These are phyloP conservation scores for Amphipyra tragopoginis DNA, from an alignment of 2,888 invertebrate species.

Conservation along the genomic window DNA sequence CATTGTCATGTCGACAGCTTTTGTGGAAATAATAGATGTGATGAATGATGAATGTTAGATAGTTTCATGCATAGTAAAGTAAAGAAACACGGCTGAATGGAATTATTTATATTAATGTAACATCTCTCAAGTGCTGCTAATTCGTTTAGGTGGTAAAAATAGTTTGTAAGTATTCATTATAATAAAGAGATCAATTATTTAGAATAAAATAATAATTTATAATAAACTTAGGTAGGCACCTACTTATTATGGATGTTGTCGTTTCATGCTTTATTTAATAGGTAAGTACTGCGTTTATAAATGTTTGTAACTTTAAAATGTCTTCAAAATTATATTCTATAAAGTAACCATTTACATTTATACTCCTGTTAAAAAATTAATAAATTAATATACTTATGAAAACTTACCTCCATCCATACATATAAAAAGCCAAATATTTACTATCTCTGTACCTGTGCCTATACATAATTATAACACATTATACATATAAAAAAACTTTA, in stretches of 20 bases:
- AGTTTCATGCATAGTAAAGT: too few species aligned
- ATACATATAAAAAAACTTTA: too few species aligned
- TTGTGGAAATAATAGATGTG: too few species aligned
- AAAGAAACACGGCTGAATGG: too few species aligned
- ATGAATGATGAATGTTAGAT: too few species aligned
- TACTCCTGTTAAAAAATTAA: slow-evolving; percentile 3
- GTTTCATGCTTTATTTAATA: slow-evolving; percentile 29
- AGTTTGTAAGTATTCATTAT: too few species aligned
- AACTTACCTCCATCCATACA: slow-evolving; percentile 16
- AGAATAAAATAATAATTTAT: slow-evolving; percentile 6
- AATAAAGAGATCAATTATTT: slow-evolving; percentile 42
- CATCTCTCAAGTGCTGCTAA: too few species aligned
- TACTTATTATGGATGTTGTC: slow-evolving; percentile 28
- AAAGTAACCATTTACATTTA: background rate
- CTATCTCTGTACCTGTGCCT: background rate
- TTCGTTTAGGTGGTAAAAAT: too few species aligned
- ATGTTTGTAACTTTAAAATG: slow-evolving; percentile 5
- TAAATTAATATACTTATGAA: background rate
- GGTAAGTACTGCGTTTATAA: slow-evolving; percentile 16
- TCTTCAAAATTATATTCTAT: background rate
- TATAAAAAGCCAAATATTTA: slow-evolving; percentile 12
- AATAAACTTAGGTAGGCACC: background rate
- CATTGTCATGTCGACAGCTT: too few species aligned
- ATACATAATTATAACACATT: too few species aligned
- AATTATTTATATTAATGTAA: too few species aligned